Evolutionary conservation across 1,140 invertebrate genomes (phyloP), one percentile per base, ranked within the genome.

Genomic region (Homalodisca vitripennis): DNA sequence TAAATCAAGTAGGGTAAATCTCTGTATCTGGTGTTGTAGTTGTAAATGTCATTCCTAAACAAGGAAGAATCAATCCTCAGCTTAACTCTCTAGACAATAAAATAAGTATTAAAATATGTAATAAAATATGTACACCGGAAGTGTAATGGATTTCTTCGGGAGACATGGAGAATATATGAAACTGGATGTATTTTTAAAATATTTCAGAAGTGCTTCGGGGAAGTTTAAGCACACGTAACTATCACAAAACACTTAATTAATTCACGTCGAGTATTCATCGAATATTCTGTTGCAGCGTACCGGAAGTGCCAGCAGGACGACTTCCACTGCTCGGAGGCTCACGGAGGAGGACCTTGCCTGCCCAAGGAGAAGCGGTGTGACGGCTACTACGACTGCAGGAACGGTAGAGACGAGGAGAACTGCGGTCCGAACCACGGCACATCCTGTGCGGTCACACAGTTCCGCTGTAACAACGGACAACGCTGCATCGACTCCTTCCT

Each of bases 311-410:
- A 92, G 77, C 75, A 84, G 1, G 91, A 92, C 53, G 93, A 96
- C 79, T 91, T 94, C 78, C 88, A 88, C 71, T 78, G 76, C 70
- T 47, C 79, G 71, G 80, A 80, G 30, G 79, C 79, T 24, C 80
- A 75, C 62, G 79, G 70, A 31, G 70, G 41, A 6, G 78, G 81
- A 41, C 82, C 81, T 24, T 98, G 95, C 78, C 88, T 97, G 76
- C 88, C 92, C 12, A 90, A 89, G 72, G 87, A 90, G 70, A 95
- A 95, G 79, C 89, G 86, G 77, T 97, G 95, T 81, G 92, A 98
- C 76, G 95, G 94, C 71, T 95, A 92, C 78, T 79, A 84, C 73
- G 92, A 97, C 77, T 98, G 95, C 79, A 84, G 95, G 47, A 94
- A 93, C 72, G 87, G 91, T 41, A 87, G 85, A 63, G 95, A 97